Percentiles rank a stretch among this genome's conserved stretches.
Evolutionary conservation across 2,113 vertebrate genomes (phyloP).

Genomic region (Caranx ignobilis): DNA sequence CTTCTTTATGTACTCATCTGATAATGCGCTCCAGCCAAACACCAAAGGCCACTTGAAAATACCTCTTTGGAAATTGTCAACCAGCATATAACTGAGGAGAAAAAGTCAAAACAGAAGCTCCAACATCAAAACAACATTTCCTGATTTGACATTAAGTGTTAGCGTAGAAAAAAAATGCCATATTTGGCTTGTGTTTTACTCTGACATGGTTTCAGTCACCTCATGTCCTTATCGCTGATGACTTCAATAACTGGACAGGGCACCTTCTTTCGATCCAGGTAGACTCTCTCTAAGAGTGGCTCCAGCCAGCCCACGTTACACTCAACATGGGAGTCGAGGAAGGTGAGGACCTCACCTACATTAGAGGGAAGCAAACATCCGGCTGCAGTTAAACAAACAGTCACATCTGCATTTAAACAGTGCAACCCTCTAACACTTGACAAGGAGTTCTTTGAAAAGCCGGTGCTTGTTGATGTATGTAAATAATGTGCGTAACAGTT

Average conservation of each 20-base stretch:
- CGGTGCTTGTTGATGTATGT: background rate
- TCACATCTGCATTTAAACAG: background rate
- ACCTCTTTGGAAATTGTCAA: slow-evolving; percentile 97
- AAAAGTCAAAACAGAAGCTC: slow-evolving; percentile 10
- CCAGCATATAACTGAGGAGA: slow-evolving; percentile 91
- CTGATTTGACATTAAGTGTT: background rate
- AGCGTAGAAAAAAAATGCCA: slow-evolving; percentile 21
- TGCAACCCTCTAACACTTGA: background rate
- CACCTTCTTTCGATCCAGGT: slow-evolving; percentile 88
- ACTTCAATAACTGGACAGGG: slow-evolving; percentile 98
- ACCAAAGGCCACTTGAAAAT: slow-evolving; percentile 98
- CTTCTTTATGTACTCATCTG: slow-evolving; percentile 88
- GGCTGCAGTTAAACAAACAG: slow-evolving; percentile 37
- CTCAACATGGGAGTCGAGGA: slow-evolving; percentile 96
- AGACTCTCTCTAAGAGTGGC: slow-evolving; percentile 92
- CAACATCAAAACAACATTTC: background rate
- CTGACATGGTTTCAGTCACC: slow-evolving; percentile 72
- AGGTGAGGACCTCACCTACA: slow-evolving; percentile 92
- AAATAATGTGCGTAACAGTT: background rate
- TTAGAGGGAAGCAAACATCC: slow-evolving; percentile 39
- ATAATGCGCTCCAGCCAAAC: slow-evolving; percentile 93
- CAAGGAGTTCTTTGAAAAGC: background rate
- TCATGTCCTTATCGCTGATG: slow-evolving; percentile 97
- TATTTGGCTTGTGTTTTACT: background rate
- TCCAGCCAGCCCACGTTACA: slow-evolving; percentile 98